These are phyloP conservation scores for Macquaria australasica DNA, from an alignment of 2,113 vertebrate species.

Conservation along the genomic window DNA sequence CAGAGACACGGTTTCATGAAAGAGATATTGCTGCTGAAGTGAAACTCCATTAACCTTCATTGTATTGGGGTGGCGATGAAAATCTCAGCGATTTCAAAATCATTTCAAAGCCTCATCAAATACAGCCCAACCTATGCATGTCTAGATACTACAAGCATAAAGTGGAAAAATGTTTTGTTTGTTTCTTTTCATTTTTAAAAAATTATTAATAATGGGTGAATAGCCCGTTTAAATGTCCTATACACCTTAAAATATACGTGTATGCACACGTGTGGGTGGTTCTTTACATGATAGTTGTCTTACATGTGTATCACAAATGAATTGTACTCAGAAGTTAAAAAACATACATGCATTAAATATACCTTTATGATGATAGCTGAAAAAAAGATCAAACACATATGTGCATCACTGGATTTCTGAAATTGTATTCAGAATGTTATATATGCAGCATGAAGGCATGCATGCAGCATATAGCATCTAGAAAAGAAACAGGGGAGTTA, in stretches of 20 bases:
- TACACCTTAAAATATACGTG: neutral
- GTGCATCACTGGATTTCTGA: conserved; percentile 9
- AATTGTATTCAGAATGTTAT: neutral
- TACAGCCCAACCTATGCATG: neutral
- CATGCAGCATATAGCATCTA: conserved; percentile 31
- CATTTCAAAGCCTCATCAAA: neutral
- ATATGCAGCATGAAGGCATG: neutral
- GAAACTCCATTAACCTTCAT: neutral
- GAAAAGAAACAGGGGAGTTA: conserved; percentile 5
- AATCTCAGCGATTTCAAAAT: neutral
- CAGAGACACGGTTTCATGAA: neutral
- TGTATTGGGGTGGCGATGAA: neutral
- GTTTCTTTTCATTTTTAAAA: neutral
- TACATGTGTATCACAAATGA: neutral
- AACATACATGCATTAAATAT: neutral
- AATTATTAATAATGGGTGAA: neutral
- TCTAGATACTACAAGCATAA: too few species aligned
- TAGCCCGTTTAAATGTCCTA: too few species aligned
- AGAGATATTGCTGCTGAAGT: neutral
- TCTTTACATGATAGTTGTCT: neutral
- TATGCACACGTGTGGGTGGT: neutral
- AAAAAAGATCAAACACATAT: neutral
- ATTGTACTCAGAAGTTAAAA: neutral
- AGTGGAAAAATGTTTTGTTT: neutral
- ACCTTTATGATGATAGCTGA: conserved; percentile 4